Base-by-base conservation (phyloP, 1,140 invertebrate genomes). In the Tenebrio molitor region DNA sequence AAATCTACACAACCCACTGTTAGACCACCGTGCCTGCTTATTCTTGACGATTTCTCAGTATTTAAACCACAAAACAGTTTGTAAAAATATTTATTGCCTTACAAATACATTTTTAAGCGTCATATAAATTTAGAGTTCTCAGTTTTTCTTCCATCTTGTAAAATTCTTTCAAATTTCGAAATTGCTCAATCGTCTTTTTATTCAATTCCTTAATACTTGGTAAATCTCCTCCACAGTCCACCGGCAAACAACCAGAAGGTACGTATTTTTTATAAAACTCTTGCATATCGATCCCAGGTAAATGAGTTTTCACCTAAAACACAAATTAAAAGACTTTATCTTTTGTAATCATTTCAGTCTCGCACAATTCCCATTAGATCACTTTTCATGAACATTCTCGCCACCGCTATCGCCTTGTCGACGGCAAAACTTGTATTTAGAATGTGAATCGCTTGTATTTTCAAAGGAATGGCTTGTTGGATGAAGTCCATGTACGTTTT, bases 371-470 rank as follows among this genome's bases (percentile, higher is more conserved):
- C n/a, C n/a, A n/a, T n/a, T n/a, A 91, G 82, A 77, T 91, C 89
- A 58, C 84, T 86, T 46, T 90, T 89, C 85, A 91, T 88, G 74
- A 91, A 89, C 0, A 89, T 89, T 72, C 83, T 88, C 14, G 90
- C 81, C 10, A 91, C 80, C 12, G 86, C 74, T 62, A 91, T 75
- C 34, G 90, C 74, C 80, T 89, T 90, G 77, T 91, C 88, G 33
- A 90, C 83, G 17, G 91, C 86, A 42, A 88, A 88, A 10, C 86
- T 86, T 0, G 86, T 86, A 80, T 91, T 91, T 29, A 91, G 76
- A 0, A 91, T 84, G 75, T 91, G 88, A 10, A 91, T 89, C 0
- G 79, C 84, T 75, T 86, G 87, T 78, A 91, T 85, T 46, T 88
- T 83, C 0, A 89, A 81, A 1, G 90, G 89, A 78, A 90, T 80